A percentile compares a stretch with the other conserved stretches of the same genome.
Evolutionary conservation across 2,797 vertebrate genomes (phyloP).

Genomic region (Enteromius treurensis): DNA sequence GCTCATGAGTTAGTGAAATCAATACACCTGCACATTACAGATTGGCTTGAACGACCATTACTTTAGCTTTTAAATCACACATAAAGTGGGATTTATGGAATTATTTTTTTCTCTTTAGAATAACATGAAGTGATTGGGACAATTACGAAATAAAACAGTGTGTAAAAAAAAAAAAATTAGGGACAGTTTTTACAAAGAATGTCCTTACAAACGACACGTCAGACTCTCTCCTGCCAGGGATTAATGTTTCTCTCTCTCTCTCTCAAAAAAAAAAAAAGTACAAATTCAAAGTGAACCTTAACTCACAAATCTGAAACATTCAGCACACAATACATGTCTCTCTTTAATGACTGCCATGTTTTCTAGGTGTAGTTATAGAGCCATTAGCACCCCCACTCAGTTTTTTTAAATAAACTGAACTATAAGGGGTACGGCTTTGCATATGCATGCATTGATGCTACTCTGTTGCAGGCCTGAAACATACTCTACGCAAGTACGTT

Average conservation of each 20-base stretch:
- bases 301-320: background rate
- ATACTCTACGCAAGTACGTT: constrained; percentile 10
- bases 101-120: background rate
- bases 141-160: background rate
- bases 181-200: background rate
- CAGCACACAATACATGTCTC: background rate
- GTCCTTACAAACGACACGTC: background rate
- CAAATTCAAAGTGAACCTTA: background rate
- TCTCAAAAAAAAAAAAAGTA: no score
- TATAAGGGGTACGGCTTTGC: background rate
- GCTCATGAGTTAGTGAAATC: background rate
- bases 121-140: background rate
- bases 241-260: no score
- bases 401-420: background rate
- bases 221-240: background rate
- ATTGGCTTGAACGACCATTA: background rate
- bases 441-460: background rate
- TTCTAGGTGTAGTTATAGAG: background rate
- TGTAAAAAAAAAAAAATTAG: background rate
- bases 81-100: background rate
- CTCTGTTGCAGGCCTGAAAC: background rate
- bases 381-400: background rate
- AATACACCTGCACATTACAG: background rate
- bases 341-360: background rate
- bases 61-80: background rate